Evolutionary conservation across 2,797 vertebrate genomes (phyloP), one percentile per base, ranked within the genome.

Genomic region (Phalloptychus januarius): DNA sequence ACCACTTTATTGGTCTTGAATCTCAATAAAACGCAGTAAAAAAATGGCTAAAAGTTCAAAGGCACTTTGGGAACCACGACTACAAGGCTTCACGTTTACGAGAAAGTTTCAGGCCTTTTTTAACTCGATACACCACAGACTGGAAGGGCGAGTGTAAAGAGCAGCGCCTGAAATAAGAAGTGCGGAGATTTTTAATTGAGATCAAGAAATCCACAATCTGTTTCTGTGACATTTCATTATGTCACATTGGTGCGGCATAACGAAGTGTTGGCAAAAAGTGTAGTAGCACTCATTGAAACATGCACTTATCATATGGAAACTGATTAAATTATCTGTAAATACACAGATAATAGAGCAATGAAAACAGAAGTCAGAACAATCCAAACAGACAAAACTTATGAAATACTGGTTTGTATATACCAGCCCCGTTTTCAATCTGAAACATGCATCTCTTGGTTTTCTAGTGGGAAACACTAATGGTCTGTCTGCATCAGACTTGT

Each of bases 401-500:
- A 36, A 38, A 20, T 38, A 23, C 10, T 11, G 4, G 3, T 2
- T 23, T 16, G 31, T 16, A 15, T 31, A 3, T n/a, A n/a, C n/a
- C 28, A 5, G n/a, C n/a, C 12, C n/a, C 54, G 28, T 1, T 28
- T 10, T 2, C 6, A 31, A 31, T 58, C n/a, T 31, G 12, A 58
- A 28, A 12, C 25, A 56, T 56, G 52, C 54, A 6, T 36, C 61
- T 65, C 20, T 20, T 4, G n/a, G 6, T 38, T 36, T 31, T 38
- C 18, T 11, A 67, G 36, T 40, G 10, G 23, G 18, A 16, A 56
- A 74, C n/a, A 72, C 31, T 5, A 58, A 28, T 1, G 11, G 23
- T 75, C 44, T 40, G 58, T 83, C 28, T 74, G 52, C 25, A 75
- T 58, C 33, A 61, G 23, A 52, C 40, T 63, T 31, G 42, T 40